A percentile compares a stretch with the other conserved stretches of the same genome.
Conservation (phyloP, 2,113 vertebrate genomes). For the Tachuris rubrigastra region DNA sequence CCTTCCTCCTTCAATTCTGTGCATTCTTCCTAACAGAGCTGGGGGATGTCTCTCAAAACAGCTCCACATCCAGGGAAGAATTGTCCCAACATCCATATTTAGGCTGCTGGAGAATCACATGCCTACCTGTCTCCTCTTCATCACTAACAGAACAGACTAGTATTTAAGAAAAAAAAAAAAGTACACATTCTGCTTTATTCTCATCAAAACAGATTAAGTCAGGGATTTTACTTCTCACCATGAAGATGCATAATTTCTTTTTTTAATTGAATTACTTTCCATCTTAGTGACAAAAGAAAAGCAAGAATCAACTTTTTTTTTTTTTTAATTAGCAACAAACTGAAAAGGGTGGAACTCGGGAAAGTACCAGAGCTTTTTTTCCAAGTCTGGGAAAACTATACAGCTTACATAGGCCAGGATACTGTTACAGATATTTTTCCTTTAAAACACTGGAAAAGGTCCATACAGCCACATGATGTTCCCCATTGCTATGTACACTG, state of each 20-base stretch:
- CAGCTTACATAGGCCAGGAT: slow-evolving; percentile 2
- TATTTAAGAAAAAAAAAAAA: neutral
- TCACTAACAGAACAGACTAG: neutral
- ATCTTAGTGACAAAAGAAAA: neutral
- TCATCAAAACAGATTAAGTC: neutral
- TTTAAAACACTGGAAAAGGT: slow-evolving; percentile 3
- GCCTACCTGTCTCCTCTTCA: neutral
- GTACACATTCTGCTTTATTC: neutral
- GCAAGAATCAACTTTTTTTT: neutral
- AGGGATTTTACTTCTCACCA: neutral
- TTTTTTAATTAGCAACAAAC: neutral
- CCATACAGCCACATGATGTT: neutral
- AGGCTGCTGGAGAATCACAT: neutral
- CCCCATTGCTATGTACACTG: neutral
- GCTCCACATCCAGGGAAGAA: neutral
- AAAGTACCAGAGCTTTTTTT: slow-evolving; percentile 21
- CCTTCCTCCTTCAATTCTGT: neutral
- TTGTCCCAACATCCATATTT: neutral
- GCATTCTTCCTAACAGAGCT: neutral
- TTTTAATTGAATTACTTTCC: neutral
- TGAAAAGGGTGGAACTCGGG: neutral
- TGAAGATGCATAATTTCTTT: neutral
- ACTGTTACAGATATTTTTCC: slow-evolving; percentile 9
- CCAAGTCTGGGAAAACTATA: slow-evolving; percentile 50
- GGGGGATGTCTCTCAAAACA: neutral